Evolutionary conservation across 2,113 vertebrate species (phyloP).

Genomic region (Microcebus tavaratra): DNA sequence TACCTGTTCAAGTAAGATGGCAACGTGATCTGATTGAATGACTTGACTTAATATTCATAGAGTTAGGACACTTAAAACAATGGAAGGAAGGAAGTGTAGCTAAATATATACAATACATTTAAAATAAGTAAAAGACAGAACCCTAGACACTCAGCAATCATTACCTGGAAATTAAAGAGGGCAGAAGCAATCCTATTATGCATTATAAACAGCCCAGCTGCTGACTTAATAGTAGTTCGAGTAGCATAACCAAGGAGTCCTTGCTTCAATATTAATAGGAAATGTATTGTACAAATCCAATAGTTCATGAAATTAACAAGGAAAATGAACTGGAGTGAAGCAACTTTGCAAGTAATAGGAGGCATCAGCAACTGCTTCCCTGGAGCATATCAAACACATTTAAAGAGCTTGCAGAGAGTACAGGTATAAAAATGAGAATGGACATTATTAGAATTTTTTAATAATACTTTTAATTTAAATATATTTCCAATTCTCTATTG

Average conservation of each 20-base stretch:
- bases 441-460: slow-evolving; percentile 41
- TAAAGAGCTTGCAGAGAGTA: slow-evolving; percentile 11
- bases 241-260: slow-evolving; percentile 51
- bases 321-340: slow-evolving; percentile 70
- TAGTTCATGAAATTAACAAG: slow-evolving; percentile 73
- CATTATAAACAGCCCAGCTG: slow-evolving; percentile 57
- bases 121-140: slow-evolving; percentile 68
- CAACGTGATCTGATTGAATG: slow-evolving; percentile 5
- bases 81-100: slow-evolving; percentile 48
- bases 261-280: slow-evolving; percentile 72
- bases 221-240: slow-evolving; percentile 65
- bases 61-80: slow-evolving; percentile 59
- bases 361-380: slow-evolving; percentile 32
- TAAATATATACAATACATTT: slow-evolving; percentile 69
- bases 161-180: slow-evolving; percentile 72
- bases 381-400: slow-evolving; percentile 11
- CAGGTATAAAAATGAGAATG: slow-evolving; percentile 21
- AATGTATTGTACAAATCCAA: slow-evolving; percentile 62
- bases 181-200: slow-evolving; percentile 51
- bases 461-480: slow-evolving; percentile 64
- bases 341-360: slow-evolving; percentile 62
- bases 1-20: slow-evolving; percentile 36
- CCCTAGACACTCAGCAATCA: slow-evolving; percentile 60
- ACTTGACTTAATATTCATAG: slow-evolving; percentile 61
- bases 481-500: slow-evolving; percentile 38